A percentile compares a stretch with the other conserved stretches of the same genome.
Evolutionary conservation across 2,797 vertebrate genomes (phyloP).

Genomic region (Hemibagrus guttatus): DNA sequence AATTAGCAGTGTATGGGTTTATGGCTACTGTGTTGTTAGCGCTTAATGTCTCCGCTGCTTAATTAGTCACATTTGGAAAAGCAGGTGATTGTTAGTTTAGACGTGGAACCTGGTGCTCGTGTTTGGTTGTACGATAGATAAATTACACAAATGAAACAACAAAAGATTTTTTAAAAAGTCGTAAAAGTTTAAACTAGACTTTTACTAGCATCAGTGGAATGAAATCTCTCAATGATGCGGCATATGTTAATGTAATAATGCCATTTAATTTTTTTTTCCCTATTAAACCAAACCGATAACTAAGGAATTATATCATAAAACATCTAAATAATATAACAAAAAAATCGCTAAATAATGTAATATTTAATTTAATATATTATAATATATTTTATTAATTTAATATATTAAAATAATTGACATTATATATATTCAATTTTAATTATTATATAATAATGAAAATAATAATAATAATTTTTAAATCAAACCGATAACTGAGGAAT

Average conservation of each 20-base stretch:
- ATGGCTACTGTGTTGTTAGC: constrained; percentile 14
- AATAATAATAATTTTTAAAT: background rate
- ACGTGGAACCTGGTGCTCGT: background rate
- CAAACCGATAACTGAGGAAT: background rate
- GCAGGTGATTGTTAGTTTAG: background rate
- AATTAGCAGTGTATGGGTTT: constrained; percentile 31
- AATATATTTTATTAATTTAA: too few species aligned
- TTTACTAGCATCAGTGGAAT: background rate
- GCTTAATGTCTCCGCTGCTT: background rate
- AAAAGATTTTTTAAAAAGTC: background rate
- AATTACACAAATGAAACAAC: background rate
- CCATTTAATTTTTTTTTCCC: background rate
- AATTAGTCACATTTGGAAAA: constrained; percentile 20
- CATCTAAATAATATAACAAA: background rate
- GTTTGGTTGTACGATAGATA: background rate
- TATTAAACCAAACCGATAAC: background rate
- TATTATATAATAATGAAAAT: too few species aligned
- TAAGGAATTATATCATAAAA: background rate
- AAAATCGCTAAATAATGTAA: background rate
- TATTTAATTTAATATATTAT: background rate
- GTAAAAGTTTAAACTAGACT: background rate
- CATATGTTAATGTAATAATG: background rate
- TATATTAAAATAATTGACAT: background rate
- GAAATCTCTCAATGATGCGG: background rate
- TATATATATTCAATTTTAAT: background rate